Evolutionary conservation across 2,113 vertebrate genomes (phyloP).

Genomic region (Serinus canaria): DNA sequence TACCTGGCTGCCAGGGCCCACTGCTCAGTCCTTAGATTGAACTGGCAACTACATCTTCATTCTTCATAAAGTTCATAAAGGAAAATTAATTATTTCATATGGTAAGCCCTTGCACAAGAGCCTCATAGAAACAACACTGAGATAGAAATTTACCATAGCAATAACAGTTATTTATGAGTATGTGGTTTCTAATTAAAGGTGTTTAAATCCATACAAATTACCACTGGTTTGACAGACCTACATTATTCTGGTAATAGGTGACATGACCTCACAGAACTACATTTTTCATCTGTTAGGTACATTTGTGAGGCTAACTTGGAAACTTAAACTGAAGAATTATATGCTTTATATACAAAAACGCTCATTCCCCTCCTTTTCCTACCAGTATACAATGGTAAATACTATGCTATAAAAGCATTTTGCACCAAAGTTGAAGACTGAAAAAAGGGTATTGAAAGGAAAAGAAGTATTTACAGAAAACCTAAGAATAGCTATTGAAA

Average conservation of each 20-base stretch:
- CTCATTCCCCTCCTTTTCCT: neutral
- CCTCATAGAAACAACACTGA: neutral
- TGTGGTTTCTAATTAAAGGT: neutral
- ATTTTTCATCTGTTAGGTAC: neutral
- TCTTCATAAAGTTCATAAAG: neutral
- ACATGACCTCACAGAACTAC: neutral
- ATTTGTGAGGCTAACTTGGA: neutral
- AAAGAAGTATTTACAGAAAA: neutral
- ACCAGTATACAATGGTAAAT: constrained; percentile 16
- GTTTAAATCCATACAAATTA: neutral
- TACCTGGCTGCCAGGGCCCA: neutral
- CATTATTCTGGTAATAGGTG: neutral
- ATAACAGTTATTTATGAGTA: neutral
- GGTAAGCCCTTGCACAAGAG: neutral
- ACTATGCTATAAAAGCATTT: neutral
- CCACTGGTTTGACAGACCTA: neutral
- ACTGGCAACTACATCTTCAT: neutral
- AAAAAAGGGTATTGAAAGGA: neutral
- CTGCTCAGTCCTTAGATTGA: neutral
- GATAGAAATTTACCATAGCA: neutral
- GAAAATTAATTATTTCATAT: neutral
- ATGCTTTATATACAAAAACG: neutral
- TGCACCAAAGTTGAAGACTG: neutral
- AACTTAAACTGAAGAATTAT: neutral
- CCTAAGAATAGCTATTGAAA: neutral